phyloP scores from a whole-genome alignment of 2,113 vertebrate species.

The Psittacus erithacus region DNA sequence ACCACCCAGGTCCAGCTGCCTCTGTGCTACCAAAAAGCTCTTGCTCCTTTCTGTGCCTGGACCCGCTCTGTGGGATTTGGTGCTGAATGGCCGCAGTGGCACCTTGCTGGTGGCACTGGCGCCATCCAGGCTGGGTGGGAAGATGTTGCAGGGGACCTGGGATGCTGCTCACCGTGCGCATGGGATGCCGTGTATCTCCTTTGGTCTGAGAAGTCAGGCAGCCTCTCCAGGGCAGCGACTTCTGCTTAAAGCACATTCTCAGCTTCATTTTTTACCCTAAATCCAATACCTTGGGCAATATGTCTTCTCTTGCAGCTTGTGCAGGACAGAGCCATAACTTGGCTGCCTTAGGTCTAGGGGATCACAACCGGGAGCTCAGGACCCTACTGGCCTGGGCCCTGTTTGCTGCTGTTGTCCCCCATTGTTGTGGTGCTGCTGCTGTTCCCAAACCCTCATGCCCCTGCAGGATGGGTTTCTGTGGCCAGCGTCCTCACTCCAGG shows the following conservation, averaged over 20 bases:
- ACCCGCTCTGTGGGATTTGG: rapidly evolving
- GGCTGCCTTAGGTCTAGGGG: neutral
- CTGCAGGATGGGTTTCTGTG: neutral
- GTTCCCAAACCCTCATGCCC: neutral
- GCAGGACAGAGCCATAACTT: neutral
- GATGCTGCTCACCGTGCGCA: neutral
- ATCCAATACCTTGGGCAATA: neutral
- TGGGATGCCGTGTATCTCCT: neutral
- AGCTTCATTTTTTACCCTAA: neutral
- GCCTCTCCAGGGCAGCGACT: neutral
- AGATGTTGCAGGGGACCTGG: rapidly evolving
- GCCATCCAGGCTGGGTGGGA: rapidly evolving
- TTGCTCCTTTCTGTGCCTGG: neutral
- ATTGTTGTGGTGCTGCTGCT: rapidly evolving
- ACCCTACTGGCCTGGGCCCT: neutral
- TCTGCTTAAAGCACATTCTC: neutral
- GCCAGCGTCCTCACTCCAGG: neutral
- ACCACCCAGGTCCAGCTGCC: neutral
- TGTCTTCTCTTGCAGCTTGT: neutral
- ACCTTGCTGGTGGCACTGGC: neutral
- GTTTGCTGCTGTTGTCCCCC: neutral
- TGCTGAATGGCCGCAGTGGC: rapidly evolving
- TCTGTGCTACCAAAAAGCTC: neutral
- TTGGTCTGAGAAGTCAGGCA: neutral
- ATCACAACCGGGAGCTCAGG: neutral